Base-by-base conservation (phyloP, 2,113 vertebrate genomes). In the Mungos mungo region DNA sequence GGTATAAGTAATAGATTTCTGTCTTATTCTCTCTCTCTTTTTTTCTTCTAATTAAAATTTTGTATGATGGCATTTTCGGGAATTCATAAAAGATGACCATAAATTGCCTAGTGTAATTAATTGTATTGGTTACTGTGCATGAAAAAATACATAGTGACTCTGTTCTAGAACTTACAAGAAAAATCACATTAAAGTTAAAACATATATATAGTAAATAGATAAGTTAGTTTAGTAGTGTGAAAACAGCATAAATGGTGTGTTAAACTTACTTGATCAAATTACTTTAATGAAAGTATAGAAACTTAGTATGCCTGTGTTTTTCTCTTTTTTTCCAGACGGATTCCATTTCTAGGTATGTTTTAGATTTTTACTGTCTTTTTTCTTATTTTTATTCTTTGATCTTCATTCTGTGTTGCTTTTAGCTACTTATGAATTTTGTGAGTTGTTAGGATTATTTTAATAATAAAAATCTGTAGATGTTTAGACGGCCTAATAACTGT, bases 331-430 rank as follows among this genome's bases (percentile, higher is more conserved):
- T 97, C 52, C 98, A 99, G 99, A 99, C 98, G 95, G 99, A 99
- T 97, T 99, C 99, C 97, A 98, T 99, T 98, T 99, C 99, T 96
- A 99, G 99, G 99, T 99, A 99, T 83, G 99, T 99, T 97, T 97
- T 74, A 96, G n/a, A 38, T 54, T 0, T 72, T 91, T 86, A 38
- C n/a, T 57, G 0, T 68, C 15, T 21, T 94, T 86, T 85, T 66
- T 19, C n/a, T 84, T 38, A 57, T 79, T 96, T 94, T 95, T 82
- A 84, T 79, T 35, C 31, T 96, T 80, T 7, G 5, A 57, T 57
- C 15, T 57, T 65, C 11, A 27, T 23, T 27, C 66, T 95, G 54
- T 47, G 9, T 95, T 88, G 16, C 52, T 96, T 77, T 96, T 77
- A 77, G 15, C 41, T 92, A 54, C 65, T 85, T 72, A 47, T 13